Base-by-base conservation (phyloP, 2,113 vertebrate species). In the Hemiprocne comata region DNA sequence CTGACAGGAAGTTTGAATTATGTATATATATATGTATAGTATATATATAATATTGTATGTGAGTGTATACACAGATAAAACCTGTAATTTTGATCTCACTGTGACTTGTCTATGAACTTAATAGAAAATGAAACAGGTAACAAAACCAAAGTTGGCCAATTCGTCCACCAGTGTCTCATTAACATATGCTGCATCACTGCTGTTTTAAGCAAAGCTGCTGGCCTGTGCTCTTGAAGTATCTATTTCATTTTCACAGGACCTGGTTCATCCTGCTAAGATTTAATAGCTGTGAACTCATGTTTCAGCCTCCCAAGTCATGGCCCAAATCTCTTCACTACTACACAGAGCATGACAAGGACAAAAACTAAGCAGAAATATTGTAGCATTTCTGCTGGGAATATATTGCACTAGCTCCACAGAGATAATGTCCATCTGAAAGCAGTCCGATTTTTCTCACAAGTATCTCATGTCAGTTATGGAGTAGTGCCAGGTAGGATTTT, bases 241-340 rank as follows among this genome's bases (percentile, higher is more conserved):
- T 67, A 7, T 70, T 89, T 61, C 54, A 79, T 94, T 94, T 79
- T 69, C 54, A 76, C 17, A 54, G 58, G 81, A 79, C 77, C 40
- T 58, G 15, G 13, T 69, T 72, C 54, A 58, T 89, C 71, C 62
- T 93, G 58, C 55, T 87, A 89, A 81, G 34, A 70, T 87, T 89
- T 89, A 94, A 91, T 87, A 85, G 81, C 84, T 79, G 20, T 79
- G 77, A 96, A 91, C 28, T 87, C 66, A 33, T 42, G 40, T 67
- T 87, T 82, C 89, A 87, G 65, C 53, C 62, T 93, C 21, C 50
- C 31, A 79, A 85, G 61, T 85, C 54, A 6, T 70, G 77, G 71
- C 66, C 71, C 40, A 85, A 82, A 85, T 81, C 54, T 85, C 44
- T 75, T 85, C 53, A 42, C 40, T 73, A 26, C 28, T 73, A 72